Percentiles rank a stretch among this genome's conserved stretches.
These are phyloP conservation scores for Pluvianellus socialis DNA, from an alignment of 2,113 vertebrate species.

Conservation along the genomic window DNA sequence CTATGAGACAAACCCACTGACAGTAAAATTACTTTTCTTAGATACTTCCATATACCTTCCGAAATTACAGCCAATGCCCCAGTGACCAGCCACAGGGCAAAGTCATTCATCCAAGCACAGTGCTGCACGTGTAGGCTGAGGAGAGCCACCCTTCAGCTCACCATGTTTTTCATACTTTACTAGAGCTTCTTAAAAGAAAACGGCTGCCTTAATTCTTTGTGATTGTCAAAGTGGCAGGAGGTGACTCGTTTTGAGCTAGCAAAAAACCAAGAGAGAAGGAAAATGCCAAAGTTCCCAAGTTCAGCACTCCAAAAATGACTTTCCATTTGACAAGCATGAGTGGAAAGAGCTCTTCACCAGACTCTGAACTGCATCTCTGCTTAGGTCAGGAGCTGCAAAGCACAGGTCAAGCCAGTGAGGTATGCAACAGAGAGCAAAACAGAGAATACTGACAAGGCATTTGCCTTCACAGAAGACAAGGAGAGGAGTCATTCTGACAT, in stretches of 20 bases:
- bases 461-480: not conserved
- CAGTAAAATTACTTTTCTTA: not conserved
- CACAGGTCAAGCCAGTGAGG: not conserved
- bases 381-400: constrained; percentile 1
- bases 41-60: not conserved
- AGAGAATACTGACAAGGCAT: not conserved
- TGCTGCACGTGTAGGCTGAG: not conserved
- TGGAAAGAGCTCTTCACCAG: constrained; percentile 9
- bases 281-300: constrained; percentile 50
- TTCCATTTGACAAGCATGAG: constrained; percentile 30
- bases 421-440: not conserved
- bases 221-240: not conserved
- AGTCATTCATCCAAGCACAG: not conserved
- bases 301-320: constrained; percentile 31
- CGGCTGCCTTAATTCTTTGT: not conserved
- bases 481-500: not conserved
- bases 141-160: not conserved
- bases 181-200: not conserved
- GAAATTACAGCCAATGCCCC: not conserved
- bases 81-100: not conserved
- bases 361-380: not conserved
- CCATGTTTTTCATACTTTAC: not conserved
- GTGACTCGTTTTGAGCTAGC: not conserved
- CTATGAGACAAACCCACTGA: not conserved
- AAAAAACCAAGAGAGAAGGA: not conserved